Evolutionary conservation across 2,888 invertebrate genomes (phyloP), one percentile per base, ranked within the genome.

Genomic region (Anodontia alba): DNA sequence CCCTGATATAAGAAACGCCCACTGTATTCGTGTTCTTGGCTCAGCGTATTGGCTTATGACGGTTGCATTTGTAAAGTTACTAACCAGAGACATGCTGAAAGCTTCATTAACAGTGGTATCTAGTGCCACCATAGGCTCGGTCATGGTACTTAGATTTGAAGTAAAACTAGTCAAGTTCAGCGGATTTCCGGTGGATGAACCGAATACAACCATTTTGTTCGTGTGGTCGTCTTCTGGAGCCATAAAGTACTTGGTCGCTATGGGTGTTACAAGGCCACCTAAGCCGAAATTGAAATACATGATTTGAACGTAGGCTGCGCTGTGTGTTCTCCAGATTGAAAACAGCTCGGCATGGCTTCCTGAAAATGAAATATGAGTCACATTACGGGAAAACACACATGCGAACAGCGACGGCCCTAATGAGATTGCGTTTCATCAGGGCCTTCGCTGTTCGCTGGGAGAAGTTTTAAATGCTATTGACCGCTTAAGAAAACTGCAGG

Each of bases 341-440:
- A 85, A 74, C 29, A 85, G 38, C 12, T 91, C 83, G 3, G 92
- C 92, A 23, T 94, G 92, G 31, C 92, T 90, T 46, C 93, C 87
- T 68, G 49, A 29, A 75, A 77, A 20, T 38, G n/a, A n/a, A n/a
- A n/a, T n/a, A n/a, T n/a, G n/a, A n/a, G n/a, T n/a, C n/a, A n/a
- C n/a, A n/a, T n/a, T n/a, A n/a, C n/a, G n/a, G n/a, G n/a, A n/a
- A n/a, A n/a, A n/a, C n/a, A n/a, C n/a, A n/a, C n/a, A n/a, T n/a
- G n/a, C n/a, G n/a, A n/a, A n/a, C n/a, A n/a, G n/a, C n/a, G n/a
- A n/a, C n/a, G n/a, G n/a, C n/a, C n/a, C n/a, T n/a, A n/a, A n/a
- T n/a, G n/a, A n/a, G n/a, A n/a, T n/a, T n/a, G n/a, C n/a, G n/a
- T n/a, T n/a, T n/a, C n/a, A n/a, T n/a, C n/a, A n/a, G n/a, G n/a